Evolutionary conservation across 2,888 invertebrate species (phyloP), one percentile per base, ranked within the genome.

Genomic region (Brachylomia viminalis): DNA sequence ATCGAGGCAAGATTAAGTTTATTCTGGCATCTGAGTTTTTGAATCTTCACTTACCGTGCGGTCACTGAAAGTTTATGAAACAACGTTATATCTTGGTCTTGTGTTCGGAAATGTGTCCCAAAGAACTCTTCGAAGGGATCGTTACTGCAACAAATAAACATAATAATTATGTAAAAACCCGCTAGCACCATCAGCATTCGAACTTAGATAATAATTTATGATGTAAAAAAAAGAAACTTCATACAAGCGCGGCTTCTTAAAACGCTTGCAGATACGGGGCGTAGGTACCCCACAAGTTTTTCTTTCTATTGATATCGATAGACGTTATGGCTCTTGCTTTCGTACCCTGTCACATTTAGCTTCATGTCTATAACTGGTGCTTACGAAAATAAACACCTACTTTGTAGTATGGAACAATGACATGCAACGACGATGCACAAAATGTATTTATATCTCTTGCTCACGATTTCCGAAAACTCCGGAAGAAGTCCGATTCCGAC

Each of bases 11-110:
- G 17, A 42, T n/a, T 49, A n/a, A 38, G 4, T 4, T n/a, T 10
- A 1, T 17, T n/a, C 6, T 64, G 17, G n/a, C 17, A 27, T 30
- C 23, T 47, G 8, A 20, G 20, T 23, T n/a, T 58, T 49, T 15
- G 17, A 67, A 33, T 56, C 2, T 20, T 33, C 23, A 88, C 93
- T 94, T 94, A 98, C 98, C 98, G 98, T 80, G 98, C 97, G 72
- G 98, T 98, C 79, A 99, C 98, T 68, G 98, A 98, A 87, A 99
- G 97, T 92, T 98, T 98, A 92, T 98, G 98, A 92, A 98, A 99
- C 82, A 98, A 96, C 70, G 98, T 98, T 84, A 98, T 98, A 92
- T 99, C 99, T 91, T 98, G 98, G 91, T 98, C 98, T 89, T 98
- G 98, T 86, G 98, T 98, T 91, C 98, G 97, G 93, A 99, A 99